Evolutionary conservation across 2,888 invertebrate species (phyloP).

Genomic region (Pterostichus niger): DNA sequence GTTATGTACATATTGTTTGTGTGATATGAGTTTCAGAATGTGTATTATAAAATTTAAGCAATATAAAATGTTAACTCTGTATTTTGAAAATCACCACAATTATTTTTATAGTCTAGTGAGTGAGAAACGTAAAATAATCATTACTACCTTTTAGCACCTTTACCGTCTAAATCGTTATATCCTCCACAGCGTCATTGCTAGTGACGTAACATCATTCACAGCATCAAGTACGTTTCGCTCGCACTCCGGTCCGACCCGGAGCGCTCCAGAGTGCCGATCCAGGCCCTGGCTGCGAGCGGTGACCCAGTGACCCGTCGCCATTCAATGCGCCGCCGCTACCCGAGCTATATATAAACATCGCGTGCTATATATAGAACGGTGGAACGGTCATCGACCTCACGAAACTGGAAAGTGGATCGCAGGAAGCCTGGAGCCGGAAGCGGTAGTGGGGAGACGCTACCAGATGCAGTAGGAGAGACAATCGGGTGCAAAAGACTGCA

Average conservation of each 20-base stretch:
- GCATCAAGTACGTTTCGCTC: not conserved
- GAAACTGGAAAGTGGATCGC: constrained; percentile 42
- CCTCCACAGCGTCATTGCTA: not conserved
- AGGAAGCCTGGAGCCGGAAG: constrained; percentile 20
- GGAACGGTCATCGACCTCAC: constrained; percentile 41
- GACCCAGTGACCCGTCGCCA: constrained; percentile 51
- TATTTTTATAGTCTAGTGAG: too few relatives aligned
- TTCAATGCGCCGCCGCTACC: constrained; percentile 20
- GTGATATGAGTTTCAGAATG: too few relatives aligned
- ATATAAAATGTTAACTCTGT: too few relatives aligned
- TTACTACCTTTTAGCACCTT: too few relatives aligned
- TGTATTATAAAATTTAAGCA: too few relatives aligned
- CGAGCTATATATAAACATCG: constrained; percentile 28
- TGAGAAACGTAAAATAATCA: too few relatives aligned
- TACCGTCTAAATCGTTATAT: not conserved
- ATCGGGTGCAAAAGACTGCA: not conserved
- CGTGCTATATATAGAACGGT: constrained; percentile 42
- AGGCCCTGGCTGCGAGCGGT: constrained; percentile 25
- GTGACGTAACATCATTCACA: constrained; percentile 60
- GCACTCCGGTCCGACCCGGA: not conserved
- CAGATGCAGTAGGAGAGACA: too few relatives aligned
- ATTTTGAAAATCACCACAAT: too few relatives aligned
- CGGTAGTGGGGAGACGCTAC: not conserved
- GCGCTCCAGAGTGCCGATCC: not conserved
- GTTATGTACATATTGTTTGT: too few relatives aligned